Conservation (phyloP, 2,797 vertebrate species). For the Melanotaenia maccullochi region DNA sequence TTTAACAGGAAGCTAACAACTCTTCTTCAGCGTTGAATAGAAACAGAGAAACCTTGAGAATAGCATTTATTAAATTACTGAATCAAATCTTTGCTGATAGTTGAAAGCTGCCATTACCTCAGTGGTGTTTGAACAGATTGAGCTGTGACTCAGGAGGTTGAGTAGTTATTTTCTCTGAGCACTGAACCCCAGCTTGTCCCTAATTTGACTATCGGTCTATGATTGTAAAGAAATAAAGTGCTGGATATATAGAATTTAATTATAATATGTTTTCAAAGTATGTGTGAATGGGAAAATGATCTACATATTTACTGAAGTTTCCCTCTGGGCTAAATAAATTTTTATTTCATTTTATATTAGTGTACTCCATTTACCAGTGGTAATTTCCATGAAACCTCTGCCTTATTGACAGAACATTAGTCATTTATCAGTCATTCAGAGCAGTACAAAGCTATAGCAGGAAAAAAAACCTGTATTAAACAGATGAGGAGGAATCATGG, state of each 20-base stretch:
- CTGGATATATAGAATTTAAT: too few relatives aligned
- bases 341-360: too few relatives aligned
- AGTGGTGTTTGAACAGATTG: background rate
- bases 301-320: background rate
- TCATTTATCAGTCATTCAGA: background rate
- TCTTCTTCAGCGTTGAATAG: conserved; percentile 6
- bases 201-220: background rate
- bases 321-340: too few relatives aligned
- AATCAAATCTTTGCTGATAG: conserved; percentile 23
- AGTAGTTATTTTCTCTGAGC: background rate
- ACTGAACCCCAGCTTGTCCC: background rate
- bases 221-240: too few relatives aligned
- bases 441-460: background rate
- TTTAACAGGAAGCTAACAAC: conserved; percentile 15
- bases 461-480: conserved; percentile 11
- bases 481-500: conserved; percentile 23
- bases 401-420: background rate
- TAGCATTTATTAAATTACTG: background rate
- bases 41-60: conserved; percentile 34
- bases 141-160: background rate
- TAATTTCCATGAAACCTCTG: conserved; percentile 18
- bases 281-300: too few relatives aligned
- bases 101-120: conserved; percentile 7
- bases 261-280: too few relatives aligned
- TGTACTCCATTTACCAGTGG: background rate